Base-by-base conservation (phyloP, 2,797 vertebrate genomes). In the Peromyscus aztecus region DNA sequence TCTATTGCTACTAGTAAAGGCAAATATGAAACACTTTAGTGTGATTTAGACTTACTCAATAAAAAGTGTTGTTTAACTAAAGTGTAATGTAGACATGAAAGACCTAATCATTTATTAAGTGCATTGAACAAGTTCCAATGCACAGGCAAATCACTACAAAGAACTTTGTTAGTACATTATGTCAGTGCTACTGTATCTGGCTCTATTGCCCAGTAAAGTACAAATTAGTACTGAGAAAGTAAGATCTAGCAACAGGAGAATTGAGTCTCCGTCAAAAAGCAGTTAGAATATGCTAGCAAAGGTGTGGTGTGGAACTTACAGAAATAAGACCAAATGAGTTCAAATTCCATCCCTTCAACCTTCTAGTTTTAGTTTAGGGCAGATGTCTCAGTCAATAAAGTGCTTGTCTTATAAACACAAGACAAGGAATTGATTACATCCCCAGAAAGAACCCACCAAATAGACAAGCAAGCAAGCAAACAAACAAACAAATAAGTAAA, bases 81-180 rank as follows among this genome's bases (percentile, higher is more conserved):
- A 89, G 63, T 77, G 9, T 16, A 83, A 12, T 87, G 65, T 73
- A 61, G 89, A 94, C 91, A 52, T 34, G 73, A 95, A 92, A 87
- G 77, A 34, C 24, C 67, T 83, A 94, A 80, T 52, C 67, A 90
- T 59, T 73, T 93, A 94, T 69, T 78, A 88, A 94, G 77, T 59
- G 69, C 76, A 75, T 0, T 49, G 29, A 55, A 46, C 40, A 83
- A 77, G 61, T 61, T 85, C 63, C 87, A 91, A 29, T 24, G 65
- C 91, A 88, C 46, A 81, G 49, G 46, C 81, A 87, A 87, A 88
- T 91, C 31, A 85, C 46, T 84, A 57, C 55, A 75, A 93, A 76
- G 37, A 17, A 31, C 84, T 85, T 34, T 6, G 19, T 24, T 43
- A 40, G 21, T 37, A 17, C 46, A 12, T 52, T 71, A 63, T 49